Evolutionary conservation across 2,888 invertebrate genomes (phyloP).

Genomic region (Smittia aterrima): DNA sequence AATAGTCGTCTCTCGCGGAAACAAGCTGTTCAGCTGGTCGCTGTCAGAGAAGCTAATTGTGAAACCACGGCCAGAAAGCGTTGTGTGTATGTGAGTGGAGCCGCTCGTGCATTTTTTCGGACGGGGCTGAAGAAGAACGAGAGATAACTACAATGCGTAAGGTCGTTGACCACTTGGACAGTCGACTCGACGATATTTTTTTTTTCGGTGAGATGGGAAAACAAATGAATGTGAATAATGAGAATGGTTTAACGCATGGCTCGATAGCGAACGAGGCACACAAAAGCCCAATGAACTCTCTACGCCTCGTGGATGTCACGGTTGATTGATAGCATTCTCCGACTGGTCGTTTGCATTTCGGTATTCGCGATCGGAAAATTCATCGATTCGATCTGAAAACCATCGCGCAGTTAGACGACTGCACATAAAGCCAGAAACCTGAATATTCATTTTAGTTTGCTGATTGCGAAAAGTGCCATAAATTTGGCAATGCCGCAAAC

Average conservation of each 20-base stretch:
- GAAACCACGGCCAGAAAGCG: neutral
- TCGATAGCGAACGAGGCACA: neutral
- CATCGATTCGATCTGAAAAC: no score
- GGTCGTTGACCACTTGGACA: constrained; percentile 39
- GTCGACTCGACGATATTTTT: neutral
- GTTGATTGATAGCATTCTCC: neutral
- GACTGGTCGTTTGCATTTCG: neutral
- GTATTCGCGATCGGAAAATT: neutral
- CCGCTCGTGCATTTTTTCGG: constrained; percentile 29
- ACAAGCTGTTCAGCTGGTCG: constrained; percentile 27
- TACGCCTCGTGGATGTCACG: neutral
- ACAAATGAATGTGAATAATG: neutral
- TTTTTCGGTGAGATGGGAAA: neutral
- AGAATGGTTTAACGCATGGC: neutral
- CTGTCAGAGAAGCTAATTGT: constrained; percentile 27
- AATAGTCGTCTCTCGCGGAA: neutral
- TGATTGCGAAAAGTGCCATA: constrained; percentile 4
- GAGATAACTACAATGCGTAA: constrained; percentile 36
- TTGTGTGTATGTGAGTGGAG: neutral
- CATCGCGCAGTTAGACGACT: neutral
- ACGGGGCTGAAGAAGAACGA: neutral
- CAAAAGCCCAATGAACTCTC: neutral
- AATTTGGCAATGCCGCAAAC: neutral
- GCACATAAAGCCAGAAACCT: neutral
- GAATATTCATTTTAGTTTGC: neutral